phyloP scores from a whole-genome alignment of 2,888 invertebrate genomes.

The Exephanes ischioxanthus region DNA sequence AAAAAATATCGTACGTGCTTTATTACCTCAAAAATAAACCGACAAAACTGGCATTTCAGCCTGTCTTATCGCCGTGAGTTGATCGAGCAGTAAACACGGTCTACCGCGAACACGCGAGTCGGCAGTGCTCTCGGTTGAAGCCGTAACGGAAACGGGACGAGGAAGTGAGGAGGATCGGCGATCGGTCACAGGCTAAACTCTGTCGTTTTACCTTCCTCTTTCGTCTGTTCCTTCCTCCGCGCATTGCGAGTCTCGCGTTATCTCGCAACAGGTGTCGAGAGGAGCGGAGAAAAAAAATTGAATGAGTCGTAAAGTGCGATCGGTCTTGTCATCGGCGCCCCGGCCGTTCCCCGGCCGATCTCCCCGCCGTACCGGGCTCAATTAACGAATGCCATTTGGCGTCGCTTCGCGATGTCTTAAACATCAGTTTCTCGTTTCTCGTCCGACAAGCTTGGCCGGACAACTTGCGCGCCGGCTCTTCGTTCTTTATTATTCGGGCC shows the following conservation, averaged over 20 bases:
- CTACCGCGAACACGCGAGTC: slow-evolving; percentile 43
- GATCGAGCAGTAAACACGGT: slow-evolving; percentile 57
- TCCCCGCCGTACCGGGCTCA: slow-evolving; percentile 21
- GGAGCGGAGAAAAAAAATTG: neutral
- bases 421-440: neutral
- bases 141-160: slow-evolving; percentile 40
- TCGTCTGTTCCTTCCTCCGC: slow-evolving; percentile 36
- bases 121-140: neutral
- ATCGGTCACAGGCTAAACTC: slow-evolving; percentile 40
- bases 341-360: slow-evolving; percentile 7
- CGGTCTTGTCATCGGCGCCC: slow-evolving; percentile 20
- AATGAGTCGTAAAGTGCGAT: slow-evolving; percentile 53
- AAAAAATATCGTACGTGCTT: neutral
- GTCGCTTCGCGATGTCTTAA: neutral
- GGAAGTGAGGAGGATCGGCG: slow-evolving; percentile 50
- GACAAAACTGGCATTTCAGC: slow-evolving; percentile 36
- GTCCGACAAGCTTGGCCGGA: neutral
- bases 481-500: slow-evolving; percentile 20
- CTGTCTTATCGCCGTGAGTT: slow-evolving; percentile 56
- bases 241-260: slow-evolving; percentile 43
- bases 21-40: slow-evolving; percentile 55
- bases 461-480: too few relatives aligned
- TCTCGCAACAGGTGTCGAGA: slow-evolving; percentile 54
- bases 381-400: slow-evolving; percentile 44
- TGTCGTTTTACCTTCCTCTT: slow-evolving; percentile 34